Base-by-base conservation (phyloP, 2,113 vertebrate genomes). In the Hippocampus abdominalis region DNA sequence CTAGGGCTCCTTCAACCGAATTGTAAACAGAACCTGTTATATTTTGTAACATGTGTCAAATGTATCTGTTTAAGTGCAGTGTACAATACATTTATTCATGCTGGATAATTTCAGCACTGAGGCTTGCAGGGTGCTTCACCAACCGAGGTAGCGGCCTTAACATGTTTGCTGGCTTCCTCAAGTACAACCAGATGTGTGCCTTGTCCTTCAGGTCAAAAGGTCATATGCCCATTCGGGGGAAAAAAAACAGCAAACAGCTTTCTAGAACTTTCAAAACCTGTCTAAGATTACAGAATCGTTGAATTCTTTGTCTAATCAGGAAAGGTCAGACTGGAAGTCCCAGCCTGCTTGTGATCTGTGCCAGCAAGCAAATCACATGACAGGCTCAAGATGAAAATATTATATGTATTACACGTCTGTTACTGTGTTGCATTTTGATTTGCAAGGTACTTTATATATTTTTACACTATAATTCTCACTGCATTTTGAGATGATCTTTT, bases 111-210 rank as follows among this genome's bases (percentile, higher is more conserved):
- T 64, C 74, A 51, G 36, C 66, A 65, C 27, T 75, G n/a, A 42
- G 32, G 32, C 60, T 68, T 77, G 48, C 53, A 46, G 78, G 79
- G 64, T n/a, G 42, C 53, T 79, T 74, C 79, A 76, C 40, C 51
- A 59, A 77, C 70, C 32, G 51, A 73, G 72, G 80, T 68, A 25
- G 78, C 75, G 32, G 75, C 63, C 64, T 79, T 75, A 77, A 62
- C 71, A 76, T 81, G 79, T 84, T 88, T 85, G 81, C 82, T 85
- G 70, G 66, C 57, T 74, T 77, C 80, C 59, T 68, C 64, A 78
- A 85, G 86, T 68, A 27, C 74, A 79, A 82, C 85, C 89, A 89
- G 84, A 89, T 87, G 88, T 82, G 72, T 61, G 56, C 69, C 74
- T 71, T 64, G 71, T 72, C 68, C 63, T 6, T 25, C 29, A 42